Conservation (phyloP, 2,888 invertebrate genomes). For the Ephialtes manifestator region DNA sequence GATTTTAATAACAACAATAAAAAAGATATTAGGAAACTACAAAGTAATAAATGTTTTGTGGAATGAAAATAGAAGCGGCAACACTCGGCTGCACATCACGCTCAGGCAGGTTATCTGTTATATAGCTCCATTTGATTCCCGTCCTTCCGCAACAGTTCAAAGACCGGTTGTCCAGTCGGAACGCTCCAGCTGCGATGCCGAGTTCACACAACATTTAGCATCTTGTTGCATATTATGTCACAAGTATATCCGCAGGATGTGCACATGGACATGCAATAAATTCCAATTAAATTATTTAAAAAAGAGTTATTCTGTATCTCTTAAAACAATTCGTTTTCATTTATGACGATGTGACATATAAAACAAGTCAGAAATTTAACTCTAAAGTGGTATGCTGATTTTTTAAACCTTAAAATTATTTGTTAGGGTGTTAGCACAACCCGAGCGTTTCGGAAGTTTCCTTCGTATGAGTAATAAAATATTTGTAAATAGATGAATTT, state of each 20-base stretch:
- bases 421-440: too few species aligned
- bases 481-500: too few species aligned
- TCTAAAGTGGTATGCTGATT: too few species aligned
- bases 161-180: constrained; percentile 54
- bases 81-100: constrained; percentile 26
- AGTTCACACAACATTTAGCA: background rate
- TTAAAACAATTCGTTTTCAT: too few species aligned
- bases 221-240: background rate
- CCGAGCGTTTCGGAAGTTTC: too few species aligned
- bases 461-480: too few species aligned
- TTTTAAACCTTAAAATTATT: too few species aligned
- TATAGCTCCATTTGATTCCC: constrained; percentile 42
- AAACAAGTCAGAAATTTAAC: too few species aligned
- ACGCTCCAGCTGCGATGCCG: background rate
- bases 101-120: constrained; percentile 41
- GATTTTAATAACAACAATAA: too few species aligned
- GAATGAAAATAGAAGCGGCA: background rate
- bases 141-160: constrained; percentile 67
- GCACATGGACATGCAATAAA: background rate
- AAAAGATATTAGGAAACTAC: too few species aligned
- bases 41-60: background rate
- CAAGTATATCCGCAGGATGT: background rate
- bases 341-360: too few species aligned
- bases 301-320: background rate
- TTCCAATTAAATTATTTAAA: background rate